A percentile compares a stretch with the other conserved stretches of the same genome.
phyloP scores from a whole-genome alignment of 2,888 invertebrate species.

The Drosophila meridiana region DNA sequence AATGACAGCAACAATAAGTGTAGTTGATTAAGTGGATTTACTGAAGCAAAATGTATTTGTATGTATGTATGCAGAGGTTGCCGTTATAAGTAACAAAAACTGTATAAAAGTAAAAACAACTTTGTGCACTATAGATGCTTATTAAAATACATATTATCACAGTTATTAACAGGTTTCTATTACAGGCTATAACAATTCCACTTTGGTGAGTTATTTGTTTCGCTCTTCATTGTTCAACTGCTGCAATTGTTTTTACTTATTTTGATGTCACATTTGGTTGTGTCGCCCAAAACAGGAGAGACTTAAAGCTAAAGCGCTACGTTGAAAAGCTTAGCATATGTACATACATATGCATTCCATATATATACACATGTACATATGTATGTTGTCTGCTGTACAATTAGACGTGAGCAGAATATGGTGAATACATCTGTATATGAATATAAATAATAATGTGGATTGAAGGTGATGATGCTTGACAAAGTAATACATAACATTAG shows the following conservation, averaged over 20 bases:
- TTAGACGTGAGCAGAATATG: neutral
- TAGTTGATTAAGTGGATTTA: neutral
- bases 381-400: neutral
- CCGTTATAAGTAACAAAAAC: constrained; percentile 8
- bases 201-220: constrained; percentile 5
- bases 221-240: constrained; percentile 9
- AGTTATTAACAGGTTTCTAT: constrained; percentile 8
- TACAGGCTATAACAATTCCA: neutral
- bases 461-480: neutral
- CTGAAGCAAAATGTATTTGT: neutral
- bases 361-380: too few species aligned
- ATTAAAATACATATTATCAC: constrained; percentile 38
- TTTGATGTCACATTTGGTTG: constrained; percentile 33
- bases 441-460: neutral
- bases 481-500: neutral
- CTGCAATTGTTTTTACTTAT: constrained; percentile 33
- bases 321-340: constrained; percentile 49
- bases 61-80: neutral
- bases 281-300: constrained; percentile 37
- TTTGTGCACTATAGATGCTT: constrained; percentile 8
- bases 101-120: constrained; percentile 5
- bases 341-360: too few species aligned
- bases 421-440: too few species aligned
- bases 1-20: constrained; percentile 2
- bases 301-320: constrained; percentile 46